Base-by-base conservation (phyloP, 1,140 invertebrate species). In the Eciton burchellii region DNA sequence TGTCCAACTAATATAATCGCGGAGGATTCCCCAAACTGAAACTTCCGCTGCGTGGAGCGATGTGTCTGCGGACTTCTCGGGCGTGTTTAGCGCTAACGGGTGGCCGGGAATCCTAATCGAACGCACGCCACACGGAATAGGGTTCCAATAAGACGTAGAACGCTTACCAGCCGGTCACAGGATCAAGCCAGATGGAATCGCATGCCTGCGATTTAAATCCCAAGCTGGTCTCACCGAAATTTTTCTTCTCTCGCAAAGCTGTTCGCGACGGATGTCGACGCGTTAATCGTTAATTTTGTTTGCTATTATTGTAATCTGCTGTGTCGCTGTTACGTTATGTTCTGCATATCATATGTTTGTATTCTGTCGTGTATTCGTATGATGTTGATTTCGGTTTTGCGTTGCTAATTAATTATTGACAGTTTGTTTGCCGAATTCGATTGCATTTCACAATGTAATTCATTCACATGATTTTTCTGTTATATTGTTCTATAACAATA, bases 1-100 rank as follows among this genome's bases (percentile, higher is more conserved):
- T 91, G 91, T 91, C 89, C 89, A 92, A 93, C 89, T 93, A 92
- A 92, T 93, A 93, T 93, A 93, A 92, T 90, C 92, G 90, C 88
- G 79, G 63, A 81, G 88, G 87, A 91, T 92, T 91, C 74, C 89
- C 84, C 72, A 87, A 89, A 89, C 83, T 90, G 73, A 88, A 91
- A 90, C 84, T 91, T 90, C 49, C 71, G 57, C 26, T 68, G 73
- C 66, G 82, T 71, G 65, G 71, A 70, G 81, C 74, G 66, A 81
- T 72, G 81, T 83, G 73, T 35, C 70, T 35, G 73, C 47, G 21
- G 60, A 49, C 52, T 56, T 47, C 26, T 56, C 45, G 45, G 57
- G 45, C 52, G 49, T 76, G 71, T 63, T 56, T 76, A 62, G 35
- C 47, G 59, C 70, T 84, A 82, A 76, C 82, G 57, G 65, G 47